Conservation (phyloP, 2,888 invertebrate species). For the Pandemis heparana region DNA sequence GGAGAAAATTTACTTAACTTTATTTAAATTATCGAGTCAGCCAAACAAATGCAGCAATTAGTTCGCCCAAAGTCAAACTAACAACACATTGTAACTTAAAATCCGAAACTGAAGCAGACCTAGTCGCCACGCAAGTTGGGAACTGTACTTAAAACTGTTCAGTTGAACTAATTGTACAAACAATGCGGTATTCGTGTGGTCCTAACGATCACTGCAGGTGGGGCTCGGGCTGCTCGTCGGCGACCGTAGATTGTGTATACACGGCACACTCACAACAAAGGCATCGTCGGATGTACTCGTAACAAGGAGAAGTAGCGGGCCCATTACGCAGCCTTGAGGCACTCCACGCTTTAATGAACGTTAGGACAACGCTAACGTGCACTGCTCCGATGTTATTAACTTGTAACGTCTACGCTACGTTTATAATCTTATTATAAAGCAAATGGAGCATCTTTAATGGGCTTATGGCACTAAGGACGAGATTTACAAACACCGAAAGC, state of each 20-base stretch:
- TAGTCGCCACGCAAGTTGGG: conserved; percentile 55
- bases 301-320: conserved; percentile 73
- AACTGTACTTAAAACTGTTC: conserved; percentile 70
- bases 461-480: conserved; percentile 13
- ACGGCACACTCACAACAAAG: conserved; percentile 64
- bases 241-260: conserved; percentile 35
- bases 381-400: conserved; percentile 46
- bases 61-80: conserved; percentile 48
- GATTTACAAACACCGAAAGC: conserved; percentile 16
- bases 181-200: conserved; percentile 65
- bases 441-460: conserved; percentile 32
- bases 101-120: conserved; percentile 58
- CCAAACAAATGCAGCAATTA: conserved; percentile 17
- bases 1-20: no score
- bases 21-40: not conserved
- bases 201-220: conserved; percentile 71
- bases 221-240: conserved; percentile 38
- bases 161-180: conserved; percentile 75
- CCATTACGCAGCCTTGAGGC: conserved; percentile 73
- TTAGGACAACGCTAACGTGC: conserved; percentile 53
- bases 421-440: conserved; percentile 38
- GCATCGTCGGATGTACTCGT: conserved; percentile 74
- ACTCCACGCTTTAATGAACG: conserved; percentile 61
- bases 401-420: conserved; percentile 41
- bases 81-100: conserved; percentile 53